Base-by-base conservation (phyloP, 2,797 vertebrate genomes). In the Amazona finschi region DNA sequence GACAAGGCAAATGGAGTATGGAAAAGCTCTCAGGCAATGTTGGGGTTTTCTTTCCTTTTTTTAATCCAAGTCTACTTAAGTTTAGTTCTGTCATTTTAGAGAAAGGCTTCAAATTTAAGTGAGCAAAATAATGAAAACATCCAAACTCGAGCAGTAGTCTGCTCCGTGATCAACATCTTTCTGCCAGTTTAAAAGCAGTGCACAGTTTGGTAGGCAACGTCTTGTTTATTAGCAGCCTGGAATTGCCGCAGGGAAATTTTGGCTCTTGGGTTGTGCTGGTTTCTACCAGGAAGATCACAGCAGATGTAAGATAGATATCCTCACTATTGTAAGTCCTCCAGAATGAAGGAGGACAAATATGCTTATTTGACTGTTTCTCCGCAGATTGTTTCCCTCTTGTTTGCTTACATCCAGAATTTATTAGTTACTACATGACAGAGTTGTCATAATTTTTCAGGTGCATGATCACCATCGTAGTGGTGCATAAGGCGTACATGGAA, bases 381-480 rank as follows among this genome's bases (percentile, higher is more conserved):
- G 30, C 60, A 79, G 58, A 49, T 44, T 4, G 1, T 69, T 88
- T 90, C 64, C 72, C 15, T 1, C 46, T 73, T 69, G 52, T 21
- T 62, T 79, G 67, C 38, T 73, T 58, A 57, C 21, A 10, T 53
- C 41, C 50, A 36, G 79, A 58, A 65, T 66, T 76, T 46, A 21
- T 87, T 24, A 53, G 46, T 3, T 38, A 30, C 67, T 62, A 2
- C 0, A 0, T 70, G 73, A 21, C 47, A 39, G 53, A 47, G 47
- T 41, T 72, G 88, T 55, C 0, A 0, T 44, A 57, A 1, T 33
- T 49, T 53, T 49, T 58, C 18, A 43, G 22, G 25, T 31, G 41
- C 11, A 1, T 1, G 2, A 12, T 77, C 3, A 0, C n/a, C n/a
- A 46, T 53, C 12, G 55, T 9, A 5, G 65, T 2, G 6, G 17